Conservation (phyloP, 2,113 vertebrate genomes). For the Thryonomys swinderianus region DNA sequence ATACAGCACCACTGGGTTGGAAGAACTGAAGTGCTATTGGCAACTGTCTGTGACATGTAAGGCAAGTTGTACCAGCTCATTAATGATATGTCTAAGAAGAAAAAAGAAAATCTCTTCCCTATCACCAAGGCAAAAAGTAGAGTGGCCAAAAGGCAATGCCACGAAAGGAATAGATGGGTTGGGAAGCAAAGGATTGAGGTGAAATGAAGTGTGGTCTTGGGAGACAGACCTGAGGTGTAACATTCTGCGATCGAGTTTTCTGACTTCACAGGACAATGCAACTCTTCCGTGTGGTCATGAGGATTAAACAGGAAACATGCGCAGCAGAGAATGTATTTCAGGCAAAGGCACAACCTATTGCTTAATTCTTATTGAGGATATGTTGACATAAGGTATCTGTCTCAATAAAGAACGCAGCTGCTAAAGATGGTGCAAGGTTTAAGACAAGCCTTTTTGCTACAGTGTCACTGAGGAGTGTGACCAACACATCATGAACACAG, state of each 20-base stretch:
- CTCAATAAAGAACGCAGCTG: not conserved
- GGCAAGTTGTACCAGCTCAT: slow-evolving; percentile 11
- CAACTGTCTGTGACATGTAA: not conserved
- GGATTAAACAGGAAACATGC: not conserved
- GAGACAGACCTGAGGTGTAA: not conserved
- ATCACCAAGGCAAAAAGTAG: not conserved
- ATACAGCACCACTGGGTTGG: not conserved
- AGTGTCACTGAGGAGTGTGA: not conserved
- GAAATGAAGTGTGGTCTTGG: not conserved
- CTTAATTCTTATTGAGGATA: not conserved
- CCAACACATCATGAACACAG: not conserved
- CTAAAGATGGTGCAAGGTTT: slow-evolving; percentile 8
- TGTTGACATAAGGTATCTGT: not conserved
- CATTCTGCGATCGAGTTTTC: not conserved
- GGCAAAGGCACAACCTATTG: not conserved
- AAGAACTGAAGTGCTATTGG: slow-evolving; percentile 50
- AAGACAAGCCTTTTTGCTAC: not conserved
- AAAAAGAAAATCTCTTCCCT: not conserved
- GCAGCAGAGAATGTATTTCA: not conserved
- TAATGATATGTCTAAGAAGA: slow-evolving; percentile 30
- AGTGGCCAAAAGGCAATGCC: not conserved
- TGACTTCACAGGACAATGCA: not conserved
- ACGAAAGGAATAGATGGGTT: not conserved
- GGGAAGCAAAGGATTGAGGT: not conserved
- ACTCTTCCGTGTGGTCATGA: not conserved